A percentile compares a stretch with the other conserved stretches of the same genome.
Conservation (phyloP, 2,888 invertebrate species). For the Deroplatys truncata region DNA sequence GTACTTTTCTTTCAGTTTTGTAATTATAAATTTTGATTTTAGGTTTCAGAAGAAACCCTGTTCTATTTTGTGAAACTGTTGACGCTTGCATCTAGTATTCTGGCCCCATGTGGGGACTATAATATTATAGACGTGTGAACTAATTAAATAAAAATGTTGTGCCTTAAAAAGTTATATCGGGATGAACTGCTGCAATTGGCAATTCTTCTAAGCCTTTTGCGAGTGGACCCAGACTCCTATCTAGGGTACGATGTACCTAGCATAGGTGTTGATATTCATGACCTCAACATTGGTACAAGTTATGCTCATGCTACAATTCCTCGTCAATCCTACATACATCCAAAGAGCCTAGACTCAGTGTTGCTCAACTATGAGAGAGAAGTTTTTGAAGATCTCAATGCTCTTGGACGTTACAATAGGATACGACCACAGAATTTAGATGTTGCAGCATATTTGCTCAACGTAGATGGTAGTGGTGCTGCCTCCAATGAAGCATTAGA, state of each 20-base stretch:
- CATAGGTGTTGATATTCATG: conserved; percentile 41
- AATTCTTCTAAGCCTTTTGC: conserved; percentile 72
- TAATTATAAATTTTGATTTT: not conserved
- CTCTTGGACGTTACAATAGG: conserved; percentile 60
- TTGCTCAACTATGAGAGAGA: conserved; percentile 67
- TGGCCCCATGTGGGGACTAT: conserved; percentile 3
- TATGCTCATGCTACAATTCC: conserved; percentile 44
- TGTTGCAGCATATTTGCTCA: conserved; percentile 60
- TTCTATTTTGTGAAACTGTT: not conserved
- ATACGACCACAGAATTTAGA: conserved; percentile 49
- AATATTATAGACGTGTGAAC: not conserved
- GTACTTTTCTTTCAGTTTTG: not conserved
- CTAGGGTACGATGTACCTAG: conserved; percentile 56
- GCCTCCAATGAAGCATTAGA: conserved; percentile 4
- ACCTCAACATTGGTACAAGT: conserved; percentile 59
- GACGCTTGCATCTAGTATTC: not conserved
- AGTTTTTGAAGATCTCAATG: conserved; percentile 68
- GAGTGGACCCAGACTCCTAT: conserved; percentile 70
- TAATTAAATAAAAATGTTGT: conserved; percentile 58
- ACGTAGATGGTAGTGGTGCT: conserved; percentile 45
- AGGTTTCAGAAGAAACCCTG: not conserved
- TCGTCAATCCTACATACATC: conserved; percentile 52
- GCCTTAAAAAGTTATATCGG: conserved; percentile 75
- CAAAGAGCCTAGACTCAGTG: conserved; percentile 67
- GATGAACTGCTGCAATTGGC: conserved; percentile 79